Evolutionary conservation across 2,888 invertebrate genomes (phyloP).

Genomic region (Yponomeuta plumbellus): DNA sequence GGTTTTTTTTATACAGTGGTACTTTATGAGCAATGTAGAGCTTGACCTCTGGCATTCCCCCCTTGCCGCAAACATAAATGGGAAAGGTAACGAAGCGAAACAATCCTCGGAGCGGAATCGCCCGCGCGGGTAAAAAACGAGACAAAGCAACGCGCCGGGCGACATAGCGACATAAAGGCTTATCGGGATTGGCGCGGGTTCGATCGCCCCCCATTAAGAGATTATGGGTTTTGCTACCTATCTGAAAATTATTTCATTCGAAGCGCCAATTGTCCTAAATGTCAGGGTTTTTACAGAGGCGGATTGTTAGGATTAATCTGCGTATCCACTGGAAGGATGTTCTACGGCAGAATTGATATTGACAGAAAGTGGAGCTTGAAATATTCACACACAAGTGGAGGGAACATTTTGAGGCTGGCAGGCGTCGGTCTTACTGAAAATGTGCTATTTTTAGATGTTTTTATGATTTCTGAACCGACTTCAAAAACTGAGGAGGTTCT

Average conservation of each 20-base stretch:
- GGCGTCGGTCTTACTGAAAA: too few relatives aligned
- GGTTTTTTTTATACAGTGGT: too few relatives aligned
- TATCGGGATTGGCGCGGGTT: slow-evolving; percentile 13
- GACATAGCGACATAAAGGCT: slow-evolving; percentile 17
- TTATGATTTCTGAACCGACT: too few relatives aligned
- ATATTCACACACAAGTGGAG: too few relatives aligned
- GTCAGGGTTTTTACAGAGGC: neutral
- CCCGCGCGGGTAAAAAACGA: slow-evolving; percentile 9
- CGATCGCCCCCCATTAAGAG: slow-evolving; percentile 16
- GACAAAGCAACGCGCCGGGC: slow-evolving; percentile 10
- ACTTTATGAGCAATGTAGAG: too few relatives aligned
- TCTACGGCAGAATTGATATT: neutral
- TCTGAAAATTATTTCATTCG: slow-evolving; percentile 10
- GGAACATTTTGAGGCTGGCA: too few relatives aligned
- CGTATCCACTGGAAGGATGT: neutral
- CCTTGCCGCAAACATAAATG: neutral
- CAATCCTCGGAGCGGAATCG: neutral
- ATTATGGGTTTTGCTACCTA: slow-evolving; percentile 8
- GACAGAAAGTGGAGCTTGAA: neutral
- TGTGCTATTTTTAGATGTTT: too few relatives aligned
- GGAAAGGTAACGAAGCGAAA: neutral
- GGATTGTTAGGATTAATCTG: neutral
- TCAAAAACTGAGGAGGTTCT: too few relatives aligned
- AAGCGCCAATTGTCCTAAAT: slow-evolving; percentile 5
- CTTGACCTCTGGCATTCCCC: neutral